Evolutionary conservation across 2,888 invertebrate genomes (phyloP).

Genomic region (Gerris lacustris): DNA sequence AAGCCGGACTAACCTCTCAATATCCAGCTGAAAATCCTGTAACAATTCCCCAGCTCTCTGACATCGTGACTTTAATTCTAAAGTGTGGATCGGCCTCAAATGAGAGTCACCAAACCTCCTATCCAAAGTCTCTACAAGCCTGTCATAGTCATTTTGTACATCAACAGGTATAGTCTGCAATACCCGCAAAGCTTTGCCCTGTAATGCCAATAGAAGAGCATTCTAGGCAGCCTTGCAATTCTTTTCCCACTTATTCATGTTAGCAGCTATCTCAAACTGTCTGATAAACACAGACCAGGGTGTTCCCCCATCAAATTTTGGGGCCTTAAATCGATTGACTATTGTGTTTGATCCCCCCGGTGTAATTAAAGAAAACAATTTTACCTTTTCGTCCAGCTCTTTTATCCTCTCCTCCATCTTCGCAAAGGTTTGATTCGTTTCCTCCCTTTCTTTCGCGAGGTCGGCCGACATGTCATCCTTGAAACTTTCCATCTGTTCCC

Average conservation of each 20-base stretch:
- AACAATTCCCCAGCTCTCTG: background rate
- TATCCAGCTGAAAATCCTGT: background rate
- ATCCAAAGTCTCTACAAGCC: background rate
- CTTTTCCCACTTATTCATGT: background rate
- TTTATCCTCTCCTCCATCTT: no score
- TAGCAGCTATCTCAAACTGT: background rate
- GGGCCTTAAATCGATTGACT: background rate
- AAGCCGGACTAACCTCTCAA: background rate
- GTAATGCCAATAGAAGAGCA: background rate
- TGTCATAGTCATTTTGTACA: background rate
- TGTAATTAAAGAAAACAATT: no score
- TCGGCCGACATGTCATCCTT: no score
- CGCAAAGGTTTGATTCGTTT: no score
- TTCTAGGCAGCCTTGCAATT: background rate
- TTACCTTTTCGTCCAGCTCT: no score
- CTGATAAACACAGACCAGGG: background rate
- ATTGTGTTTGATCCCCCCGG: no score
- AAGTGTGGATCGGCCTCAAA: background rate
- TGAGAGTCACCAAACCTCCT: background rate
- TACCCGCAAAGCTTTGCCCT: background rate
- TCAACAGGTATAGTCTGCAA: background rate
- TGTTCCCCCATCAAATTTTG: background rate
- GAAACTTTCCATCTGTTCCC: no score
- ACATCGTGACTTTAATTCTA: background rate
- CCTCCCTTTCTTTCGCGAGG: no score